Evolutionary conservation across 2,888 invertebrate genomes (phyloP), one percentile per base, ranked within the genome.

Genomic region (Spisula solida): DNA sequence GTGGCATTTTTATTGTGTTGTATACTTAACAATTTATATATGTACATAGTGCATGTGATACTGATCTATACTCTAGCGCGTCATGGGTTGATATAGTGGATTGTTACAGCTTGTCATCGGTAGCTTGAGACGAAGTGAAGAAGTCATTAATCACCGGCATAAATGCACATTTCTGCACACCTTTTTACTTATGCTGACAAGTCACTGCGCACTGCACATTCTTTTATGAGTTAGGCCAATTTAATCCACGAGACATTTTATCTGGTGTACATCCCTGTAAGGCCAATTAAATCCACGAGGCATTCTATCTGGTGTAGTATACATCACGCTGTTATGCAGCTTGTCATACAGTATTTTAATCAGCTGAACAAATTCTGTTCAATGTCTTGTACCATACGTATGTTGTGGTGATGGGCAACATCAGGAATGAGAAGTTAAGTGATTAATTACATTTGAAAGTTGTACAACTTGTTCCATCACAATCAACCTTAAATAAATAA

Each of bases 141-240:
- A 34, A 75, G 75, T 75, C 75, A 75, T 75, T 75, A 75, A 75
- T 75, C 75, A 75, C 75, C 75, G 31, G 31, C 29, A 34, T 75
- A 75, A 83, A 83, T 83, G 83, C 41, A 47, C 83, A 83, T 51
- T 83, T 75, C 16, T 48, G 66, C 47, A 66, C 83, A 83, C 83
- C 83, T 83, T 83, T 83, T 83, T 83, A 31, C 75, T 83, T 31
- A 83, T 83, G 75, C 83, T 83, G 29, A 83, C 51, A 47, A 75
- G 51, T 75, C 47, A 51, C 48, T 83, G 83, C 83, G 75, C 75
- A 83, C 20, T 70, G 75, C 75, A 75, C 31, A 75, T 75, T 75
- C 75, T 75, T 75, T 75, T 75, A 75, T 34, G 31, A 75, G 34
- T 75, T 31, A 75, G 75, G 75, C 75, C 75, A 75, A 75, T 16